phyloP scores from a whole-genome alignment of 2,888 invertebrate genomes.

The Drosophila meridionalis region DNA sequence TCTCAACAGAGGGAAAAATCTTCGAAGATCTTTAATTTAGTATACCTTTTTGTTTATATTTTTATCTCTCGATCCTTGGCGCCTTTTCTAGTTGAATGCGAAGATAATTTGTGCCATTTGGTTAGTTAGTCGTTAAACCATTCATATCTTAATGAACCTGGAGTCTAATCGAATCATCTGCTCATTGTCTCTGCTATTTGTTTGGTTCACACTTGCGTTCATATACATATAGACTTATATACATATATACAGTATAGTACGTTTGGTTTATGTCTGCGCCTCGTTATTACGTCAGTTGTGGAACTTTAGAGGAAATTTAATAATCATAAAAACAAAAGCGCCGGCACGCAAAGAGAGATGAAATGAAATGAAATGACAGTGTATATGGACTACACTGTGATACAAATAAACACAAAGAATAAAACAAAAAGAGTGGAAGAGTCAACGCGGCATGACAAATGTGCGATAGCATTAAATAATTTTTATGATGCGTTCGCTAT shows the following conservation, averaged over 20 bases:
- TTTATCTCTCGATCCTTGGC: neutral
- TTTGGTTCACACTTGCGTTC: constrained; percentile 1
- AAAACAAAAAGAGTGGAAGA: constrained; percentile 51
- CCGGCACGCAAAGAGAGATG: constrained; percentile 49
- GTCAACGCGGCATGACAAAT: constrained; percentile 77
- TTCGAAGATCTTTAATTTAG: neutral
- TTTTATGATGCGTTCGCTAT: constrained; percentile 76
- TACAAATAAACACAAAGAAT: constrained; percentile 42
- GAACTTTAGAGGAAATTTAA: constrained; percentile 71
- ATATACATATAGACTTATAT: neutral
- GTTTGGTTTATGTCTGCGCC: constrained; percentile 20
- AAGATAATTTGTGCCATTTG: neutral
- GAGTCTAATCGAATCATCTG: constrained; percentile 60
- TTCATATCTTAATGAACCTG: constrained; percentile 53
- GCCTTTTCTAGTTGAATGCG: neutral
- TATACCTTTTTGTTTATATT: neutral
- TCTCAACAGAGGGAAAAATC: neutral
- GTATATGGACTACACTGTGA: constrained; percentile 13
- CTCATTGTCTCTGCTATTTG: constrained; percentile 22
- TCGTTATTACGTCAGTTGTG: constrained; percentile 69
- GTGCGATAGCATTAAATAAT: constrained; percentile 80
- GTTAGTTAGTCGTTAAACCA: constrained; percentile 33
- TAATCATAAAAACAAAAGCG: constrained; percentile 73
- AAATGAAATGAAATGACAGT: constrained; percentile 21
- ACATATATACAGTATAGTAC: neutral